phyloP scores from a whole-genome alignment of 37 sponge, comb jelly and placozoan species.

The Spongia lamella region DNA sequence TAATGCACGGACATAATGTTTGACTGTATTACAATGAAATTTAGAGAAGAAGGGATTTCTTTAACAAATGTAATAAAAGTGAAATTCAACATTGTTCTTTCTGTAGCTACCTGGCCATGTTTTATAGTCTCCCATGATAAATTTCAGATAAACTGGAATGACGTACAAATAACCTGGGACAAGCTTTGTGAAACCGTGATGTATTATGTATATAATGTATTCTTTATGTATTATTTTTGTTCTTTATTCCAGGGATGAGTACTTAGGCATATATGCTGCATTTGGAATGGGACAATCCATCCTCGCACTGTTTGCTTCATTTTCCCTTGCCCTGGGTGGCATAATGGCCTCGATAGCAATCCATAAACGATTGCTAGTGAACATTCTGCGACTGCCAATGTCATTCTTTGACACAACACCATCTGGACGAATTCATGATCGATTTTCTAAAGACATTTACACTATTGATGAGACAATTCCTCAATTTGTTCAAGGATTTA shows the following conservation, averaged over 20 bases:
- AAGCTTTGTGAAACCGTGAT: too few relatives aligned
- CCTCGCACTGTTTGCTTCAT: conserved; percentile 45
- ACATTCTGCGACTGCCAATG: conserved; percentile 88
- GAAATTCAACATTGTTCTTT: too few relatives aligned
- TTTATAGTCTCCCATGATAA: too few relatives aligned
- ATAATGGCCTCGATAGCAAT: conserved; percentile 64
- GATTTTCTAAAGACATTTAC: conserved; percentile 96
- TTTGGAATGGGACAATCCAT: conserved; percentile 72
- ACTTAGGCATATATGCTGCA: conserved; percentile 76
- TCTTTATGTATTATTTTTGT: too few relatives aligned
- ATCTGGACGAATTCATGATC: conserved; percentile 86
- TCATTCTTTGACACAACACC: conserved; percentile 99
- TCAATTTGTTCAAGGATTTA: conserved; percentile 58
- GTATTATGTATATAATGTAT: too few relatives aligned
- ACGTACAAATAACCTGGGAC: too few relatives aligned
- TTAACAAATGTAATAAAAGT: too few relatives aligned
- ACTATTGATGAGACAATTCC: conserved; percentile 87
- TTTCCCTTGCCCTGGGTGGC: conserved; percentile 75
- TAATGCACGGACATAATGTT: too few relatives aligned
- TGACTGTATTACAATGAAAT: too few relatives aligned
- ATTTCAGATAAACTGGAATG: too few relatives aligned
- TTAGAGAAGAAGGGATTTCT: too few relatives aligned
- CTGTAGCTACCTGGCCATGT: too few relatives aligned
- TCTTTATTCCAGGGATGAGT: conserved; percentile 34
- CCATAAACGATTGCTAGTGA: conserved; percentile 67